These are phyloP conservation scores for Lytechinus pictus DNA, from an alignment of 35 echinoderm and acorn worm genomes.

Conservation along the genomic window DNA sequence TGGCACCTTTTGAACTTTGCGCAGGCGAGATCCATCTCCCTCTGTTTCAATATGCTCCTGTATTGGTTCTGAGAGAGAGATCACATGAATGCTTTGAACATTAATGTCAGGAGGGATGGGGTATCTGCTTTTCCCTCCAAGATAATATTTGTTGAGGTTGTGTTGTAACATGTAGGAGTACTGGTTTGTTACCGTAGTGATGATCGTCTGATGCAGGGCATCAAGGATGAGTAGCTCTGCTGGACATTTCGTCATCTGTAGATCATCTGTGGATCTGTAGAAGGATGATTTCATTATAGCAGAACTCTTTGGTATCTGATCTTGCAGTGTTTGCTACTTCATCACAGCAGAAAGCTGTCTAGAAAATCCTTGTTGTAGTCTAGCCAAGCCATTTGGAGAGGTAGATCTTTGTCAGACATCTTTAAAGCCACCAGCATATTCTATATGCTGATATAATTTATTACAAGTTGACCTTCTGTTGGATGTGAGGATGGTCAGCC, in stretches of 20 bases:
- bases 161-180: neutral
- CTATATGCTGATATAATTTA: neutral
- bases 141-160: neutral
- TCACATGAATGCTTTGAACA: neutral
- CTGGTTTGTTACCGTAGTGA: neutral
- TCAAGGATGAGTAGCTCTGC: neutral
- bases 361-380: neutral
- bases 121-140: neutral
- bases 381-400: neutral
- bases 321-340: neutral
- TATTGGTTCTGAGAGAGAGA: neutral
- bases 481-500: neutral
- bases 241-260: neutral
- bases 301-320: neutral
- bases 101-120: neutral
- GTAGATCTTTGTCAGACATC: neutral
- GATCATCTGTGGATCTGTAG: neutral
- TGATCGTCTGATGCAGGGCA: neutral
- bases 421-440: neutral
- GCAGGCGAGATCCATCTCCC: neutral
- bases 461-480: neutral
- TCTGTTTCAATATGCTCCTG: neutral
- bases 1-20: neutral
- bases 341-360: too few relatives aligned
- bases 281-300: neutral